These are phyloP conservation scores for Podabrus alpinus DNA, from an alignment of 2,888 invertebrate species.

Conservation along the genomic window DNA sequence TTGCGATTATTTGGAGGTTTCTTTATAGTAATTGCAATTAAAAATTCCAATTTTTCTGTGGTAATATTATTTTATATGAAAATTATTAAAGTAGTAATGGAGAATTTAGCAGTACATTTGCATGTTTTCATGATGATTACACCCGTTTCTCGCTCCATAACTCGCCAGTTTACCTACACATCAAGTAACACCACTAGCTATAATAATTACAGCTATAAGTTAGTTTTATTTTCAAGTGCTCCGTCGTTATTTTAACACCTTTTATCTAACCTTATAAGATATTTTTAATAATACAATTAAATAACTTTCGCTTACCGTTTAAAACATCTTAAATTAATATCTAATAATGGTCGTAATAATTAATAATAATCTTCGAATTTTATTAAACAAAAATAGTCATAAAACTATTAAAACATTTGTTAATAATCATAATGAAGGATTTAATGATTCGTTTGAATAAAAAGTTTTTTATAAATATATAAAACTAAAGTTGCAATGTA, in stretches of 20 bases:
- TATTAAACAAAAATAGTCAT: no score
- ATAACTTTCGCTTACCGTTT: no score
- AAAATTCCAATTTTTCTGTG: background rate
- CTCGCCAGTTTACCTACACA: background rate
- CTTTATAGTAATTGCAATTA: background rate
- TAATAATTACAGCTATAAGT: background rate
- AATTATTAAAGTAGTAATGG: background rate
- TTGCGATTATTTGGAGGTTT: background rate
- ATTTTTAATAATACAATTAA: background rate
- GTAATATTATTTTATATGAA: background rate
- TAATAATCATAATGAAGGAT: no score
- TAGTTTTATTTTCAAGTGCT: background rate
- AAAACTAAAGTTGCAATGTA: no score
- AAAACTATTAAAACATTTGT: no score
- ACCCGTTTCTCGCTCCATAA: background rate
- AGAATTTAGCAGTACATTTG: background rate
- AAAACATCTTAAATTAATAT: no score
- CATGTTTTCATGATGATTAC: background rate
- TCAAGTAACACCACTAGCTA: background rate
- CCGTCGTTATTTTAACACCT: background rate
- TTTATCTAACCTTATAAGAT: background rate
- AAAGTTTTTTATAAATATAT: no score
- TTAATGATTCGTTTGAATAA: no score
- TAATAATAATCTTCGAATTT: no score
- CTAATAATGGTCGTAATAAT: no score